Conservation (phyloP, 2,888 invertebrate species). For the Spialia ferax region DNA sequence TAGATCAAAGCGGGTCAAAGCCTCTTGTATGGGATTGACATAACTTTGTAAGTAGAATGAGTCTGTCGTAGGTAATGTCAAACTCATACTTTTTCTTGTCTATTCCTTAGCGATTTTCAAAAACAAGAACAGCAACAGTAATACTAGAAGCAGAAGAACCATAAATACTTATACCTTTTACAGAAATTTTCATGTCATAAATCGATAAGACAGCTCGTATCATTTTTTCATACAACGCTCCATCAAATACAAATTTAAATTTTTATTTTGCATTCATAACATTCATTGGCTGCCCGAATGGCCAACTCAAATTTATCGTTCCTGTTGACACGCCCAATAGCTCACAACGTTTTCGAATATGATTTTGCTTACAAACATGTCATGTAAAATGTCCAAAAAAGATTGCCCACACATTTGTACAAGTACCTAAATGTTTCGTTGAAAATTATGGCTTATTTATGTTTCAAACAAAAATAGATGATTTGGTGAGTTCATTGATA, state of each 20-base stretch:
- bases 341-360: constrained; percentile 5
- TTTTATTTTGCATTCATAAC: constrained; percentile 5
- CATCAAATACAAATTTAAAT: neutral
- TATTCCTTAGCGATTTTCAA: too few species aligned
- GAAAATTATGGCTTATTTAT: neutral
- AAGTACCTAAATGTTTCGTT: neutral
- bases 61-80: too few species aligned
- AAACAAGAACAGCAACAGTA: neutral
- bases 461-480: neutral
- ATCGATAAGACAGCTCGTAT: neutral
- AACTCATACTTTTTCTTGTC: too few species aligned
- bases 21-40: too few species aligned
- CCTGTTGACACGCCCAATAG: constrained; percentile 4
- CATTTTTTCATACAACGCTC: neutral
- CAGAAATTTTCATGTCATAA: too few species aligned
- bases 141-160: neutral
- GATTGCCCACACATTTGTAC: neutral
- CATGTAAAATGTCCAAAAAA: neutral
- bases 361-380: constrained; percentile 8
- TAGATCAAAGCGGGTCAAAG: too few species aligned
- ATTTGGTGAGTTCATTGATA: neutral
- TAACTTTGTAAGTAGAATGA: too few species aligned
- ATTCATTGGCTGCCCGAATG: constrained; percentile 3
- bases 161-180: too few species aligned
- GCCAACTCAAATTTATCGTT: constrained; percentile 13